These are phyloP conservation scores for Microctenopoma lineatum DNA, from an alignment of 2,797 vertebrate genomes.

Conservation along the genomic window DNA sequence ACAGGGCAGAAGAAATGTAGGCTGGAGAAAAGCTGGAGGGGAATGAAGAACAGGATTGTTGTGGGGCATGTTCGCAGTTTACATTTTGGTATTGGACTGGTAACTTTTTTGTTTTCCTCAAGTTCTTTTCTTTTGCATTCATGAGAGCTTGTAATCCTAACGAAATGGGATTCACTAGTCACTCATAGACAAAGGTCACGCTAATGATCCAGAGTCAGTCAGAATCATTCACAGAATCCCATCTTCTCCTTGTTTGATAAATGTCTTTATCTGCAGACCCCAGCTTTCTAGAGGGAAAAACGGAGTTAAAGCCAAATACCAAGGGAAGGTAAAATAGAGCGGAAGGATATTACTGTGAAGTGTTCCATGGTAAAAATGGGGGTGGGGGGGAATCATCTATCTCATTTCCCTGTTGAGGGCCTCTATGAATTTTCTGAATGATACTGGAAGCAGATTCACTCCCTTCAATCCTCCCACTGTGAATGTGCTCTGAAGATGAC, in stretches of 20 bases:
- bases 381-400: slow-evolving; percentile 50
- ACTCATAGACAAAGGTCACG: slow-evolving; percentile 48
- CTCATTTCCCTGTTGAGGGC: slow-evolving; percentile 77
- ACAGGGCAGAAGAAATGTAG: slow-evolving; percentile 16
- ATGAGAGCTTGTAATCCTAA: slow-evolving; percentile 30
- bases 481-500: slow-evolving; percentile 74
- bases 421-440: slow-evolving; percentile 80
- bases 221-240: slow-evolving; percentile 46
- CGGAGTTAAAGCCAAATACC: slow-evolving; percentile 64
- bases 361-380: slow-evolving; percentile 65
- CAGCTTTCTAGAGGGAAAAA: slow-evolving; percentile 68
- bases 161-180: slow-evolving; percentile 29
- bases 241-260: slow-evolving; percentile 44
- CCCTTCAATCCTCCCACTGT: slow-evolving; percentile 66
- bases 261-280: slow-evolving; percentile 69
- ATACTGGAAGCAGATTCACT: slow-evolving; percentile 74
- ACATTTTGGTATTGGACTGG: slow-evolving; percentile 4
- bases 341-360: slow-evolving; percentile 72
- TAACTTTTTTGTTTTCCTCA: slow-evolving; percentile 11
- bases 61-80: slow-evolving; percentile 10
- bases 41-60: not conserved
- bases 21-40: not conserved
- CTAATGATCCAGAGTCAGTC: slow-evolving; percentile 43
- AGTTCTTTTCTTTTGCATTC: slow-evolving; percentile 9
- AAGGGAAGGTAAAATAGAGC: slow-evolving; percentile 71